Conservation (phyloP, 2,113 vertebrate genomes). For the Rhynchopsitta pachyrhyncha region DNA sequence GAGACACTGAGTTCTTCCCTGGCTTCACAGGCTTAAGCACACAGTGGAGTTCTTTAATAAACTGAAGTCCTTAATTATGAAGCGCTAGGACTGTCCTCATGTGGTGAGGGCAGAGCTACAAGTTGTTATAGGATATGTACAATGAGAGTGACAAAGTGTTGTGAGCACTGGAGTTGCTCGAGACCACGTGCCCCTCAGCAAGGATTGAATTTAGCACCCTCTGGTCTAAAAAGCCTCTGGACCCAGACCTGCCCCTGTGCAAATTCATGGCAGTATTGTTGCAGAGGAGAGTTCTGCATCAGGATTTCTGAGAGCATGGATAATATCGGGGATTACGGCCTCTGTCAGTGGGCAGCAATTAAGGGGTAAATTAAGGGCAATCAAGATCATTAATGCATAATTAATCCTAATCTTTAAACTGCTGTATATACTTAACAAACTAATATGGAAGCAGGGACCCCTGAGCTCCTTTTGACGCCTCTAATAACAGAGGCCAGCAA, state of each 20-base stretch:
- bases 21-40: not conserved
- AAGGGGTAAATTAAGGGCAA: constrained; percentile 41
- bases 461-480: not conserved
- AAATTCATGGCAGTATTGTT: fast-evolving
- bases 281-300: fast-evolving
- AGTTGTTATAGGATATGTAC: fast-evolving
- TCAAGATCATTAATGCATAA: constrained; percentile 30
- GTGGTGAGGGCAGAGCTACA: not conserved
- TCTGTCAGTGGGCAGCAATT: constrained; percentile 22
- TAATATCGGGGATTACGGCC: not conserved
- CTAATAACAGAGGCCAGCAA: not conserved
- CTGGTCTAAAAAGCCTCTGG: not conserved
- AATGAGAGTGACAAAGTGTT: not conserved
- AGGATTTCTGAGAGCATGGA: not conserved
- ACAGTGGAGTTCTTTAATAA: not conserved
- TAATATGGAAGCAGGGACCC: not conserved
- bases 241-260: not conserved
- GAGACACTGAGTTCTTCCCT: not conserved
- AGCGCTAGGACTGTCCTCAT: fast-evolving
- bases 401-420: constrained; percentile 46
- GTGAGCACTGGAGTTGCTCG: fast-evolving
- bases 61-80: not conserved
- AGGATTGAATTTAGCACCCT: not conserved
- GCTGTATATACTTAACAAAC: constrained; percentile 1
- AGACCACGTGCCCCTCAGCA: not conserved